These are phyloP conservation scores for Tetragonula clypearis DNA, from an alignment of 1,140 invertebrate genomes.

Conservation along the genomic window DNA sequence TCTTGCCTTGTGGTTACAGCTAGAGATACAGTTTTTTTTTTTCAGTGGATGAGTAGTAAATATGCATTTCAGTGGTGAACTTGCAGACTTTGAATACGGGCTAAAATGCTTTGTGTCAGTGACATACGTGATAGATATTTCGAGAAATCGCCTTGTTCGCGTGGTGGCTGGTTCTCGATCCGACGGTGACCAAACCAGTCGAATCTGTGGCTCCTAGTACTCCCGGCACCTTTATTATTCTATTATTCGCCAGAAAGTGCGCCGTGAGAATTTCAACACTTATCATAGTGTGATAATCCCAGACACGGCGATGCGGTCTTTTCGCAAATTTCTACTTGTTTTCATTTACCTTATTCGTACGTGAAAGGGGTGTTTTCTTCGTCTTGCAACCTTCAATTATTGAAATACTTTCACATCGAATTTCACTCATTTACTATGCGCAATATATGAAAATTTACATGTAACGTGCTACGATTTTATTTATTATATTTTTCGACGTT, in stretches of 20 bases:
- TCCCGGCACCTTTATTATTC: background rate
- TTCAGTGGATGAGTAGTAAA: background rate
- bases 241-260: background rate
- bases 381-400: background rate
- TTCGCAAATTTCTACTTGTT: background rate
- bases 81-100: no score
- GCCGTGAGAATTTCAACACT: background rate
- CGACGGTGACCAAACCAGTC: constrained; percentile 11
- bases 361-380: no score
- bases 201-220: background rate
- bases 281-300: background rate
- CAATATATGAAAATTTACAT: background rate
- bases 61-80: background rate
- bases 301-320: background rate
- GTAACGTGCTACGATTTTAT: background rate
- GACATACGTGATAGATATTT: constrained; percentile 14
- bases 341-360: background rate
- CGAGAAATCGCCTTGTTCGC: background rate
- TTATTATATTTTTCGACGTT: background rate
- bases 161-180: background rate
- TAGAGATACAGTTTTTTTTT: background rate
- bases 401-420: background rate
- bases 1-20: background rate
- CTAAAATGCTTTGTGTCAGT: background rate
- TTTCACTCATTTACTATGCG: background rate